Evolutionary conservation across 1,140 invertebrate species (phyloP), one percentile per base, ranked within the genome.

Genomic region (Dendroctonus valens): DNA sequence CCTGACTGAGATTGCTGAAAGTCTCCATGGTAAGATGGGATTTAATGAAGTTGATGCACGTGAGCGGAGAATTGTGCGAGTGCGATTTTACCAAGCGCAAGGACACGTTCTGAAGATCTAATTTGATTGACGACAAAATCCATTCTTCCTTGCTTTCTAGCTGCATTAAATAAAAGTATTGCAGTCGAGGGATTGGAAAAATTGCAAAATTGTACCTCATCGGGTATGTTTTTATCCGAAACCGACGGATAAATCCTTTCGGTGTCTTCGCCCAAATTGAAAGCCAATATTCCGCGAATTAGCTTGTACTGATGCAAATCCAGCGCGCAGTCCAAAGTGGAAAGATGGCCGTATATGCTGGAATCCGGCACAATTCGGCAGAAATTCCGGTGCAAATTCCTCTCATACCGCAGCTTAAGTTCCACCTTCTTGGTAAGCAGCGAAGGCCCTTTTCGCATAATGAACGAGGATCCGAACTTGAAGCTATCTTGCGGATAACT

Each of bases 221-320:
- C 63, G n/a, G 64, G 72, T 7, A 69, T 51, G 26, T 59, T 53
- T 9, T 70, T 60, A 14, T 67, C 48, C 41, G 68, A 67, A 37
- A 77, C 73, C 15, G 76, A 78, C 9, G 77, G 71, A 67, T 72
- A 80, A 68, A 86, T 79, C 71, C 93, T 90, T 64, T 91, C 90
- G 9, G 96, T 80, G 66, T 86, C 85, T 79, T 99, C 96, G 11
- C 94, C 95, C 48, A 99, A 87, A 81, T 99, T 99, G 76, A 94
- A 91, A 0, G 88, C 86, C 0, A 99, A 80, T 15, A 99, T 81
- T 26, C 94, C 95, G 53, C 92, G 85, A 14, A 98, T 87, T 7
- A 98, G 78, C 78, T 90, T 88, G 77, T 97, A 98, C 76, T 97
- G 94, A 11, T 86, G 81, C 14, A 90, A 83, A 80, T 96, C 90